phyloP scores from a whole-genome alignment of 2,888 invertebrate species.

The Gari tellinella region DNA sequence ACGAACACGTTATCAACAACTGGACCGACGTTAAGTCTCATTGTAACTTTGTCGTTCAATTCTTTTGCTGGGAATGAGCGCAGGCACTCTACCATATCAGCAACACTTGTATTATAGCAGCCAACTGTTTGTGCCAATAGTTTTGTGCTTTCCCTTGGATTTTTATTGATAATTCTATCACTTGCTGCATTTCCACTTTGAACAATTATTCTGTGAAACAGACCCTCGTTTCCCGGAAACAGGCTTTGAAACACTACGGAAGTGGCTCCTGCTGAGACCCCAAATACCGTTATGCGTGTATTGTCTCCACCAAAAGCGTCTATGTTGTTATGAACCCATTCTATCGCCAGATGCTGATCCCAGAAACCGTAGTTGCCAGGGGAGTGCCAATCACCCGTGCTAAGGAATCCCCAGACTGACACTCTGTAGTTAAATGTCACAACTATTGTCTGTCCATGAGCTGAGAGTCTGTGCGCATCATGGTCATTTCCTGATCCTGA shows the following conservation, averaged over 20 bases:
- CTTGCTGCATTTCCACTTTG: constrained; percentile 40
- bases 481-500: constrained; percentile 14
- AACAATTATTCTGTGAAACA: constrained; percentile 18
- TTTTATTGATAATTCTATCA: constrained; percentile 5
- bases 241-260: constrained; percentile 45
- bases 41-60: background rate
- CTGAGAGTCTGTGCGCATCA: background rate
- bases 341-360: constrained; percentile 52
- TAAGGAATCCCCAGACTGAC: constrained; percentile 46
- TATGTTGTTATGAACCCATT: constrained; percentile 56
- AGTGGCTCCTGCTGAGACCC: constrained; percentile 46
- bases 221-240: constrained; percentile 50
- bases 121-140: background rate
- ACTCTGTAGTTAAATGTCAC: constrained; percentile 57
- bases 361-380: constrained; percentile 54
- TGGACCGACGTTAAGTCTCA: constrained; percentile 12
- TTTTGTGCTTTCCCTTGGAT: constrained; percentile 16
- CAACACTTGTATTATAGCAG: background rate
- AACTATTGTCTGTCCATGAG: constrained; percentile 4
- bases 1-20: constrained; percentile 44
- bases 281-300: constrained; percentile 47
- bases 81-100: background rate
- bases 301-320: constrained; percentile 38
- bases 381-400: constrained; percentile 18
- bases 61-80: background rate